Base-by-base conservation (phyloP, 2,797 vertebrate species). In the Myotis findleyi region DNA sequence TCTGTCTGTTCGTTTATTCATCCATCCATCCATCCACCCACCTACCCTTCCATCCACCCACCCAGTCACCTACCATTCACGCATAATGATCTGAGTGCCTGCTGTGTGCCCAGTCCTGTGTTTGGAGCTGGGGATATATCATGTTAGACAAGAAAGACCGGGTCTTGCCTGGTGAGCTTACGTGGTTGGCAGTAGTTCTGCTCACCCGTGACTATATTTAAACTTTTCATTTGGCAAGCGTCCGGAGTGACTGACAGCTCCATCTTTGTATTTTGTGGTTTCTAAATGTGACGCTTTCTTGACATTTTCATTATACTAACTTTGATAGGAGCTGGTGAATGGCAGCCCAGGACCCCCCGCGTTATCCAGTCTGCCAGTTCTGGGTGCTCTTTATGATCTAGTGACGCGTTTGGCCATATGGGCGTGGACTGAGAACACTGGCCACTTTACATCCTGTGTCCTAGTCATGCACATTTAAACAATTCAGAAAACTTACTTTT, bases 171-270 rank as follows among this genome's bases (percentile, higher is more conserved):
- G 53, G 20, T 6, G 13, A 79, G 12, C 57, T 12, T 27, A 9
- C 11, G 47, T 36, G 53, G 59, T 44, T 88, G 64, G n/a, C 10
- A 79, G 33, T 55, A n/a, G 3, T 36, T 75, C 66, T 77, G 47
- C 44, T 62, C 83, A 44, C 44, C 71, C 30, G 0, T 44, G 49
- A 84, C 47, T 84, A 12, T 79, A 73, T 85, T 97, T 94, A 76
- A 41, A 51, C n/a, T 77, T 97, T 38, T 79, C 95, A 81, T 79
- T 92, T 81, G 71, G 68, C 87, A 95, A 79, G 91, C 82, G 47
- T 93, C 94, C 72, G 87, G 87, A 25, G 49, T 97, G 94, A 95
- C 49, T 96, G 97, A 95, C 71, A 84, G 79, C 38, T 94, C 62
- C 30, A 33, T 38, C 30, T 89, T 75, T 83, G 16, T 76, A 76